phyloP scores from a whole-genome alignment of 1,140 invertebrate genomes.

The Plodia interpunctella region DNA sequence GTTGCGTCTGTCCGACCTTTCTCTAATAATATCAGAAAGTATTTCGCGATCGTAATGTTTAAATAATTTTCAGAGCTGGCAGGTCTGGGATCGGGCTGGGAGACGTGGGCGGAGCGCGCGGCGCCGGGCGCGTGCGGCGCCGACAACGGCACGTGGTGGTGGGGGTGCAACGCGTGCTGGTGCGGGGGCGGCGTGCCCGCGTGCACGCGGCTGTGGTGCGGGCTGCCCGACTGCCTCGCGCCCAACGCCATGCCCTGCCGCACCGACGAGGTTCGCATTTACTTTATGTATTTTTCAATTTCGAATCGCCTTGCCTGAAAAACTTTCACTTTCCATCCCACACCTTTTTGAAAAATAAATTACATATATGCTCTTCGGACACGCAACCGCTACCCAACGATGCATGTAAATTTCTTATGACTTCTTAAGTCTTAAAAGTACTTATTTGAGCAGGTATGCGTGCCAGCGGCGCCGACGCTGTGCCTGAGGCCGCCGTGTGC shows the following conservation, averaged over 20 bases:
- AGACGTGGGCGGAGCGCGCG: constrained; percentile 84
- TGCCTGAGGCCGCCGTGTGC: constrained; percentile 87
- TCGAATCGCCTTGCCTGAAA: too few species aligned
- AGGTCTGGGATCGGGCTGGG: constrained; percentile 79
- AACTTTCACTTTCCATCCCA: too few species aligned
- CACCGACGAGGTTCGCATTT: constrained; percentile 72
- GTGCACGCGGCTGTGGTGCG: constrained; percentile 92
- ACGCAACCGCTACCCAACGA: too few species aligned
- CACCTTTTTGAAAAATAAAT: too few species aligned
- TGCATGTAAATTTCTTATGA: too few species aligned
- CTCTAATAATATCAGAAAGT: too few species aligned
- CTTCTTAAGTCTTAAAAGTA: too few species aligned
- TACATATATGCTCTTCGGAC: too few species aligned
- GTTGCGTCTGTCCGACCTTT: too few species aligned
- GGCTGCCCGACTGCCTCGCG: constrained; percentile 86
- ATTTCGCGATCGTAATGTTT: too few species aligned
- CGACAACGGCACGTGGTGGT: constrained; percentile 81
- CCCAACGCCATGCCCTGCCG: constrained; percentile 74
- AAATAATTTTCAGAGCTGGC: constrained; percentile 45
- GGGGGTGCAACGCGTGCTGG: constrained; percentile 88
- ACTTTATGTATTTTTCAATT: background rate
- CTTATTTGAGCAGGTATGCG: constrained; percentile 86
- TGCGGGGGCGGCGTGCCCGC: constrained; percentile 85
- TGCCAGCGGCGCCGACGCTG: constrained; percentile 84
- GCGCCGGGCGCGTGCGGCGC: constrained; percentile 78